These are phyloP conservation scores for Cottoperca gobio DNA, from an alignment of 2,797 vertebrate genomes.

Conservation along the genomic window DNA sequence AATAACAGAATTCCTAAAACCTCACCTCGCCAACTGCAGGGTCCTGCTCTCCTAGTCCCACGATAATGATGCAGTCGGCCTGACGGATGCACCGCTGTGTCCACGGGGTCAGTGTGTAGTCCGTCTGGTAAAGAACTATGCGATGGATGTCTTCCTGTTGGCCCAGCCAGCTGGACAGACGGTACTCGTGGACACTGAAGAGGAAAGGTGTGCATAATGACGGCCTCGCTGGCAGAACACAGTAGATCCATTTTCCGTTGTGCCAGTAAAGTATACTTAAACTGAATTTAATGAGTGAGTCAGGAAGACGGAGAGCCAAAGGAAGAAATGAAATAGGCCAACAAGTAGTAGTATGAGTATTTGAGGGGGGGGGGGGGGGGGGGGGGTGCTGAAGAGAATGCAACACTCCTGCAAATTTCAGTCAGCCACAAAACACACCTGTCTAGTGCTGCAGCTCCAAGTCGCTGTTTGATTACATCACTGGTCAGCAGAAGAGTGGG, in stretches of 20 bases:
- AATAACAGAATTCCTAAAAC: not conserved
- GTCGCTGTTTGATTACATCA: slow-evolving; percentile 91
- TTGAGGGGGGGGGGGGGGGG: accelerated
- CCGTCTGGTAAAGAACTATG: slow-evolving; percentile 95
- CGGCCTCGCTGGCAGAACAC: slow-evolving; percentile 25
- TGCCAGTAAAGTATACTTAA: slow-evolving; percentile 40
- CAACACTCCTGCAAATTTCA: not conserved
- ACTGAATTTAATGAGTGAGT: slow-evolving; percentile 40
- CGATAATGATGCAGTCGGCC: slow-evolving; percentile 95
- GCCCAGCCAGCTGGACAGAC: slow-evolving; percentile 95
- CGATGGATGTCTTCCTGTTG: slow-evolving; percentile 97
- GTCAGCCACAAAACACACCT: slow-evolving; percentile 79
- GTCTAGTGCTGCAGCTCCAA: slow-evolving; percentile 93
- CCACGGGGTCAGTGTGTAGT: slow-evolving; percentile 93
- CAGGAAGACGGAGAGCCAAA: not conserved
- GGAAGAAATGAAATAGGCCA: not conserved
- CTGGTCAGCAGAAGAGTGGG: slow-evolving; percentile 93
- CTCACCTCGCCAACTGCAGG: slow-evolving; percentile 88
- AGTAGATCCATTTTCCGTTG: slow-evolving; percentile 31
- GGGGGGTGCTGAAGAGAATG: not conserved
- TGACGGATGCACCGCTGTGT: slow-evolving; percentile 96
- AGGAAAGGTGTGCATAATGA: slow-evolving; percentile 46
- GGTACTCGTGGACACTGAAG: slow-evolving; percentile 92
- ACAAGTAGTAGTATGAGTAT: slow-evolving; percentile 1
- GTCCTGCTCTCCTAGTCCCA: slow-evolving; percentile 95